Percentiles rank a stretch among this genome's conserved stretches.
phyloP scores from a whole-genome alignment of 2,113 vertebrate species.

The Dasyornis broadbenti region DNA sequence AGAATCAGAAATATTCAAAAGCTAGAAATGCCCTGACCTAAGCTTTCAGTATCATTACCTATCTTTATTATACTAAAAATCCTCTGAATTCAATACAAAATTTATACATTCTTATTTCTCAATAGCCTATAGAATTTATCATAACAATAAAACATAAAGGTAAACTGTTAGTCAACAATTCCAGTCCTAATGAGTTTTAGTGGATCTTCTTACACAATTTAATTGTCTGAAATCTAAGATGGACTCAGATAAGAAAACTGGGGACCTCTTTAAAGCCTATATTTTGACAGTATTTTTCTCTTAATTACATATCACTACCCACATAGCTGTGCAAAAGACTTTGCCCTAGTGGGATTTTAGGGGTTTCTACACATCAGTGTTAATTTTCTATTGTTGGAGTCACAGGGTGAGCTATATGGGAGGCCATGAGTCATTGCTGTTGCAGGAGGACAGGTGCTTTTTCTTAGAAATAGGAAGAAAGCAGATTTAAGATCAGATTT shows the following conservation, averaged over 20 bases:
- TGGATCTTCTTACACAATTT: background rate
- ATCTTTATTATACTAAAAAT: background rate
- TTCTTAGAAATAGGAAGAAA: background rate
- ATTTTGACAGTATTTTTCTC: background rate
- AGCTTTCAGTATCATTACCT: background rate
- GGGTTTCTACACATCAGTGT: background rate
- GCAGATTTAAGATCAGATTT: background rate
- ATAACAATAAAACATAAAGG: background rate
- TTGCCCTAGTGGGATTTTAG: background rate
- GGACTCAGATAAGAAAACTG: background rate
- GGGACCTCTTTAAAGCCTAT: background rate
- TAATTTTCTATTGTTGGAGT: background rate
- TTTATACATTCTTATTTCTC: background rate
- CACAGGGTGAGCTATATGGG: too few species aligned
- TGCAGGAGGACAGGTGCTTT: accelerated
- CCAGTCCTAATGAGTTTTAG: background rate
- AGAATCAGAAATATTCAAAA: background rate
- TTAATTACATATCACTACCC: background rate
- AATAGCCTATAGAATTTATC: background rate
- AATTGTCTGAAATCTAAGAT: background rate
- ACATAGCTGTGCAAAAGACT: background rate
- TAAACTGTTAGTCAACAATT: background rate
- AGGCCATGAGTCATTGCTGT: background rate
- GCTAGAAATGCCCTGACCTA: background rate
- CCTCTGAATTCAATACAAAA: background rate